Evolutionary conservation across 2,113 vertebrate genomes (phyloP).

Genomic region (Pseudorhombus dupliciocellatus): DNA sequence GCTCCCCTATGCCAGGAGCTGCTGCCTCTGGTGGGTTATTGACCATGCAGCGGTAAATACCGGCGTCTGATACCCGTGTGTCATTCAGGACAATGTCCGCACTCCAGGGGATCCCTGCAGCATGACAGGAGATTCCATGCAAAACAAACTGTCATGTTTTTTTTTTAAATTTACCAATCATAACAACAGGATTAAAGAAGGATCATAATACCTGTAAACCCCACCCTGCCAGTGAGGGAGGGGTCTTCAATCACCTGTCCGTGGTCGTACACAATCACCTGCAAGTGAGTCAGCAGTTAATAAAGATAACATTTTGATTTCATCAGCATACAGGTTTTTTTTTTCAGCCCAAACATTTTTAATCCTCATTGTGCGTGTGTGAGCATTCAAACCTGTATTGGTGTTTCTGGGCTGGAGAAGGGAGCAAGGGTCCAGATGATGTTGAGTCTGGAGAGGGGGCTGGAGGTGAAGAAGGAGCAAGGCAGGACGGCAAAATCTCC

Average conservation of each 20-base stretch:
- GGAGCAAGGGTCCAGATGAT: conserved; percentile 85
- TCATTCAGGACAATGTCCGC: conserved; percentile 84
- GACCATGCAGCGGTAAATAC: conserved; percentile 85
- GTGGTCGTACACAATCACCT: conserved; percentile 86
- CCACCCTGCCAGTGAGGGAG: conserved; percentile 79
- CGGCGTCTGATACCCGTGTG: conserved; percentile 79
- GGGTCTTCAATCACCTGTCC: conserved; percentile 83
- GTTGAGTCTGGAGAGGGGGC: conserved; percentile 80
- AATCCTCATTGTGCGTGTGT: neutral
- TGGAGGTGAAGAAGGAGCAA: conserved; percentile 82
- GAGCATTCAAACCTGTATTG: conserved; percentile 76
- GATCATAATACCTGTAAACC: conserved; percentile 71
- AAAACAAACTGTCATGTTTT: neutral
- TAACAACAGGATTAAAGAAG: neutral
- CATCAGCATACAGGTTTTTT: neutral
- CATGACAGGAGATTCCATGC: neutral
- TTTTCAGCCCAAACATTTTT: too few relatives aligned
- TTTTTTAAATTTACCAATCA: neutral
- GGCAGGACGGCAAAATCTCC: conserved; percentile 79
- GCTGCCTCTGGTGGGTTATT: conserved; percentile 83
- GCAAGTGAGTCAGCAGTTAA: conserved; percentile 2
- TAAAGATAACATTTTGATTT: neutral
- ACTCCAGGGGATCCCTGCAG: conserved; percentile 73
- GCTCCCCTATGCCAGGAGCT: conserved; percentile 80
- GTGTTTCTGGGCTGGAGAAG: conserved; percentile 70